Evolutionary conservation across 2,113 vertebrate genomes (phyloP).

Genomic region (Narcine bancroftii): DNA sequence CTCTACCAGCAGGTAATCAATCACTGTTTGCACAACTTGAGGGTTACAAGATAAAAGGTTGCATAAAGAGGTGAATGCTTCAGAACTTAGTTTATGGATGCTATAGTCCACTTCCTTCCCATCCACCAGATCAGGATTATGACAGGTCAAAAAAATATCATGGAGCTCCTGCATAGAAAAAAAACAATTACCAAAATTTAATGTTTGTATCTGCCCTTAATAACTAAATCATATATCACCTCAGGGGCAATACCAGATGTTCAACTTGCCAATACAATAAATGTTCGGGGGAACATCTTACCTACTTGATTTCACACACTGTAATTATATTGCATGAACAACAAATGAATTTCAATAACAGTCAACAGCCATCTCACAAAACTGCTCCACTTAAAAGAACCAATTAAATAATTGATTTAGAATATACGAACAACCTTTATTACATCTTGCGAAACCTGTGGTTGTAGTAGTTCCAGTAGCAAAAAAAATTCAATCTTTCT

Average conservation of each 20-base stretch:
- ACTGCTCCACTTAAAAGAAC: background rate
- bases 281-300: background rate
- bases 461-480: slow-evolving; percentile 73
- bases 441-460: slow-evolving; percentile 59
- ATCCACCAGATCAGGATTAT: slow-evolving; percentile 44
- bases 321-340: background rate
- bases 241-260: background rate
- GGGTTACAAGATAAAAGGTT: slow-evolving; percentile 64
- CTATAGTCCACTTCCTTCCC: slow-evolving; percentile 45
- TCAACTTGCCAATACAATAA: background rate
- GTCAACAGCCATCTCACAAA: background rate
- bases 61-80: slow-evolving; percentile 60
- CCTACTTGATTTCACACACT: background rate
- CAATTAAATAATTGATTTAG: background rate
- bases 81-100: slow-evolving; percentile 50
- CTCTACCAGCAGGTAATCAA: slow-evolving; percentile 64
- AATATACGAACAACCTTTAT: slow-evolving; percentile 58
- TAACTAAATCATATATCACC: background rate
- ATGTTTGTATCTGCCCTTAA: background rate
- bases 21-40: slow-evolving; percentile 61
- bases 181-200: slow-evolving; percentile 18
- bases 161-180: slow-evolving; percentile 67
- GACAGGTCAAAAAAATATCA: slow-evolving; percentile 55
- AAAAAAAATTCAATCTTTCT: slow-evolving; percentile 79
- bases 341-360: background rate